Conservation (phyloP, 1,140 invertebrate species). For the Bombus sibiricus region DNA sequence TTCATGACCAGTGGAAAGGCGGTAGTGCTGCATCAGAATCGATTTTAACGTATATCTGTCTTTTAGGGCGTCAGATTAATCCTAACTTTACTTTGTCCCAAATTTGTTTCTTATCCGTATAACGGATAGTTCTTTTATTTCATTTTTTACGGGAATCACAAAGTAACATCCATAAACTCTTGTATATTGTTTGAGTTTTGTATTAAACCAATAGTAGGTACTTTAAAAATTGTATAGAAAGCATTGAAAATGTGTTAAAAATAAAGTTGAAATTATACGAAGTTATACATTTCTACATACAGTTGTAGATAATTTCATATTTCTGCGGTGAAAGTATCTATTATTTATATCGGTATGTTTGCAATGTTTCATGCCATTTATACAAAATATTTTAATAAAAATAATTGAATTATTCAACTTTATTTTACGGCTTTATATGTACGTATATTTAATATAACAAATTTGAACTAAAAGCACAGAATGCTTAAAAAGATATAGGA, state of each 20-base stretch:
- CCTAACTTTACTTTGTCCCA: slow-evolving; percentile 20
- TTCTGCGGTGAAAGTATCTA: too few relatives aligned
- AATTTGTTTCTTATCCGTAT: neutral
- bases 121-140: neutral
- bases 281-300: too few relatives aligned
- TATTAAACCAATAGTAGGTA: neutral
- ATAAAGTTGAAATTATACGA: too few relatives aligned
- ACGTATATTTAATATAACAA: too few relatives aligned
- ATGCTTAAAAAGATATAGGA: neutral
- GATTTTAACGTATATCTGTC: slow-evolving; percentile 58
- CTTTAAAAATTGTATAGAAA: too few relatives aligned
- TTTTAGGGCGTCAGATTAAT: slow-evolving; percentile 48
- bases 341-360: too few relatives aligned
- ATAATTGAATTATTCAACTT: too few relatives aligned
- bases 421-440: too few relatives aligned
- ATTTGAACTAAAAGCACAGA: neutral
- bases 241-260: too few relatives aligned
- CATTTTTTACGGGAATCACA: neutral
- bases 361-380: too few relatives aligned
- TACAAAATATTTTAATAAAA: too few relatives aligned
- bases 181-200: neutral
- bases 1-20: slow-evolving; percentile 59
- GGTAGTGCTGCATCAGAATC: slow-evolving; percentile 65
- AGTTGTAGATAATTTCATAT: too few relatives aligned
- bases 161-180: neutral